Percentiles rank a stretch among this genome's conserved stretches.
phyloP scores from a whole-genome alignment of 2,113 vertebrate species.

The Deroptyus accipitrinus region DNA sequence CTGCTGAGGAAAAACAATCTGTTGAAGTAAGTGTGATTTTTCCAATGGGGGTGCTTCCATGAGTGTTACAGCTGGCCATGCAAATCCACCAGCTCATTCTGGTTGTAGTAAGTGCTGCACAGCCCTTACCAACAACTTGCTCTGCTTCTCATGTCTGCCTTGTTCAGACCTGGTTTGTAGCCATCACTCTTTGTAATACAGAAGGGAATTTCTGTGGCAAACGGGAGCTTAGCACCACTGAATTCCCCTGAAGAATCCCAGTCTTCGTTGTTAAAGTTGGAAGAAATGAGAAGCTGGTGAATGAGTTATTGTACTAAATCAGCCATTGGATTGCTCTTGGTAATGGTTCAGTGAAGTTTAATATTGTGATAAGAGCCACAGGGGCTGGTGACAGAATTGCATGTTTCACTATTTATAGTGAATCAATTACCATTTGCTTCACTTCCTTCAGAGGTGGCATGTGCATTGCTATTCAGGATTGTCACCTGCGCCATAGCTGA shows the following conservation, averaged over 20 bases:
- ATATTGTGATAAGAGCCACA: neutral
- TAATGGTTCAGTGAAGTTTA: slow-evolving; percentile 1
- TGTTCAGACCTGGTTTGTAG: accelerated
- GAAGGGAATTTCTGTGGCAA: neutral
- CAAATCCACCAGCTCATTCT: neutral
- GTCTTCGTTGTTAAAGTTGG: neutral
- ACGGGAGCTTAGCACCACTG: neutral
- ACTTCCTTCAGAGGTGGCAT: neutral
- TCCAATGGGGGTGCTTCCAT: neutral
- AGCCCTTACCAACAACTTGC: accelerated
- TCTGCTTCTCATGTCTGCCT: neutral
- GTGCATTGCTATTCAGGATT: neutral
- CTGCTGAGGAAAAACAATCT: neutral
- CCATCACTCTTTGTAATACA: accelerated
- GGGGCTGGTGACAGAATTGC: neutral
- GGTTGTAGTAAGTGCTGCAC: neutral
- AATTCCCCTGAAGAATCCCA: neutral
- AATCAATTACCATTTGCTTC: neutral
- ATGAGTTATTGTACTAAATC: neutral
- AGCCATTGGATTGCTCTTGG: neutral
- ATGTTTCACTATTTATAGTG: neutral
- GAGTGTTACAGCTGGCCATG: neutral
- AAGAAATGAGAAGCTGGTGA: neutral
- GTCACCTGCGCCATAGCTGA: neutral
- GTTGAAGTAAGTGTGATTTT: neutral